Evolutionary conservation across 2,888 invertebrate genomes (phyloP), one percentile per base, ranked within the genome.

Genomic region (Apotomis capreana): DNA sequence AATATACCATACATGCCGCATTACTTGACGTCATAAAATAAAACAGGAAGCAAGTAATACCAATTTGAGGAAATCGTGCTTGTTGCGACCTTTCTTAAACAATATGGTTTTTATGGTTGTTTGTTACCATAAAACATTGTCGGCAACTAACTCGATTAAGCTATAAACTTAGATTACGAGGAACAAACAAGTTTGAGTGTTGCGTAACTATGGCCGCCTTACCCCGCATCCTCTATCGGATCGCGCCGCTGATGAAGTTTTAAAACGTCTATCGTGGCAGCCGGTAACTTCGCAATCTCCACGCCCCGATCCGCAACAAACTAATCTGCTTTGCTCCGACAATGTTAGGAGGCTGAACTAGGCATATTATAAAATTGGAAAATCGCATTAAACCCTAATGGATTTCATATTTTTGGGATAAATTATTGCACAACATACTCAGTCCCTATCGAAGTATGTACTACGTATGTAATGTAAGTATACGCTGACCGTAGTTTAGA

Each of bases 261-360:
- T 87, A 83, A 85, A 88, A 83, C 83, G 79, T 79, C 79, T 78
- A 79, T 78, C 71, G 78, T 70, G 73, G 71, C 70, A 55, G 63
- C 57, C 52, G 63, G 68, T 71, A 87, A 88, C 84, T 87, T 87
- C 61, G 77, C 81, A 81, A 83, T 84, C 77, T 77, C 76, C 77
- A 13, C 6, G 70, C 74, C 76, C 74, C 75, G 85, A 85, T 81
- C 80, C 81, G 80, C 80, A 81, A 78, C 79, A 70, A 70, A 68
- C 76, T 76, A 76, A 73, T 77, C 72, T 75, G 73, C 70, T 70
- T 52, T 60, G 51, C 52, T 68, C 44, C 46, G 26, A 10, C 36
- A 46, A 58, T 81, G 80, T 81, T 80, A 80, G 78, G 74, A 76
- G 78, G 79, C 78, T 79, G 76, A 62, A 74, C 64, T 70, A 70